Conservation (phyloP, 2,888 invertebrate species). For the Pardosa pseudoannulata region DNA sequence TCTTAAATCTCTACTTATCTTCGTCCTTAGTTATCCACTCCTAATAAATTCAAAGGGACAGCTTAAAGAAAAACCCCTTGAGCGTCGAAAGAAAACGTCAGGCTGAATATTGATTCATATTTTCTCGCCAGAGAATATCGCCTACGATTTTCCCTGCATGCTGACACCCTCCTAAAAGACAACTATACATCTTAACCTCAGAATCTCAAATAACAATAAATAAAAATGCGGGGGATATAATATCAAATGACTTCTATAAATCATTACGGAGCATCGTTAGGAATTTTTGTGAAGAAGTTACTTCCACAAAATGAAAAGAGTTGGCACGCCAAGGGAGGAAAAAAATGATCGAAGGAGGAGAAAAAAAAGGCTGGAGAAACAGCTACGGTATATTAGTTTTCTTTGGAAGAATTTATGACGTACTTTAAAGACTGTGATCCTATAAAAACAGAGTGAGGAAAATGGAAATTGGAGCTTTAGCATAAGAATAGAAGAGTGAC, state of each 20-base stretch:
- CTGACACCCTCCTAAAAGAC: neutral
- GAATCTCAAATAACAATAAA: constrained; percentile 9
- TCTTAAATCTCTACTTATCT: no score
- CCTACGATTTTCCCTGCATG: neutral
- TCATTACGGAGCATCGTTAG: neutral
- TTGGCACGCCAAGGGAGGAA: no score
- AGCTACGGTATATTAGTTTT: constrained; percentile 6
- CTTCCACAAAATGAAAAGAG: neutral
- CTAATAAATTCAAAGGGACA: no score
- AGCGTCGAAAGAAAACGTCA: no score
- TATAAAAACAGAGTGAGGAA: neutral
- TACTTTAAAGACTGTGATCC: neutral
- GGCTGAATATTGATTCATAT: no score
- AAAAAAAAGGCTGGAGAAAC: neutral
- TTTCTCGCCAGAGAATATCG: neutral
- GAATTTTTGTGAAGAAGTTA: neutral
- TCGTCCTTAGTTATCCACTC: no score
- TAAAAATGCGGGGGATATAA: neutral
- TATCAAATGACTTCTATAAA: constrained; percentile 4
- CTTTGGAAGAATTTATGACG: constrained; percentile 6
- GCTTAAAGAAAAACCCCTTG: no score
- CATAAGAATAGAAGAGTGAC: neutral
- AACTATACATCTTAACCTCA: neutral
- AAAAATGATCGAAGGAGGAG: neutral
- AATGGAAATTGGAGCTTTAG: neutral